These are phyloP conservation scores for Morpho deidamia DNA, from an alignment of 2,888 invertebrate genomes.

Conservation along the genomic window DNA sequence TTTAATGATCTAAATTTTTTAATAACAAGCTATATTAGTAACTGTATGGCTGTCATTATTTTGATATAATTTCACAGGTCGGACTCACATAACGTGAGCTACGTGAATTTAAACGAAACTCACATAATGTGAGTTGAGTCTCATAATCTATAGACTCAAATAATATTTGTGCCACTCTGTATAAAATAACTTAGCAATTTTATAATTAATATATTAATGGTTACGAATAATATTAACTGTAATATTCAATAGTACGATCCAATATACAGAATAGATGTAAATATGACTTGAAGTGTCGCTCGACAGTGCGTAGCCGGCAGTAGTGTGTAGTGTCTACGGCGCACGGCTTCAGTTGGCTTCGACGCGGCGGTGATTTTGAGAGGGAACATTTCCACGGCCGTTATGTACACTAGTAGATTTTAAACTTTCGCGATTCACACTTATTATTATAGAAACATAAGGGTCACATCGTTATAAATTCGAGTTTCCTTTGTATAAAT, in stretches of 20 bases:
- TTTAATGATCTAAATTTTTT: too few species aligned
- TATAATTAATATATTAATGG: constrained; percentile 10
- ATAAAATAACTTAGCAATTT: constrained; percentile 5
- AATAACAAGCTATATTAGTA: too few species aligned
- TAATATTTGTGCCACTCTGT: not conserved
- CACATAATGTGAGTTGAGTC: too few species aligned
- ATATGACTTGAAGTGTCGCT: constrained; percentile 70
- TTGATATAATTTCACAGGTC: too few species aligned
- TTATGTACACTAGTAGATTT: too few species aligned
- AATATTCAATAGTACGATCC: constrained; percentile 25
- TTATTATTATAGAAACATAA: too few species aligned
- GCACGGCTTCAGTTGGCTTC: constrained; percentile 71
- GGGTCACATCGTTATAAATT: too few species aligned
- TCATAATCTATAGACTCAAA: not conserved
- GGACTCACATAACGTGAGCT: too few species aligned
- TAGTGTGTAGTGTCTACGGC: constrained; percentile 68
- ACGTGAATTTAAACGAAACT: too few species aligned
- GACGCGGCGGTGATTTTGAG: constrained; percentile 55
- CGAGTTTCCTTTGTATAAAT: too few species aligned
- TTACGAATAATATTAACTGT: constrained; percentile 6
- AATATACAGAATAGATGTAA: constrained; percentile 25
- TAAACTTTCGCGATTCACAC: too few species aligned
- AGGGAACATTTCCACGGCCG: constrained; percentile 28
- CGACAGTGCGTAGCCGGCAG: constrained; percentile 58
- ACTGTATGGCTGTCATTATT: too few species aligned